A percentile compares a stretch with the other conserved stretches of the same genome.
phyloP scores from a whole-genome alignment of 2,113 vertebrate species.

The Myodes glareolus region DNA sequence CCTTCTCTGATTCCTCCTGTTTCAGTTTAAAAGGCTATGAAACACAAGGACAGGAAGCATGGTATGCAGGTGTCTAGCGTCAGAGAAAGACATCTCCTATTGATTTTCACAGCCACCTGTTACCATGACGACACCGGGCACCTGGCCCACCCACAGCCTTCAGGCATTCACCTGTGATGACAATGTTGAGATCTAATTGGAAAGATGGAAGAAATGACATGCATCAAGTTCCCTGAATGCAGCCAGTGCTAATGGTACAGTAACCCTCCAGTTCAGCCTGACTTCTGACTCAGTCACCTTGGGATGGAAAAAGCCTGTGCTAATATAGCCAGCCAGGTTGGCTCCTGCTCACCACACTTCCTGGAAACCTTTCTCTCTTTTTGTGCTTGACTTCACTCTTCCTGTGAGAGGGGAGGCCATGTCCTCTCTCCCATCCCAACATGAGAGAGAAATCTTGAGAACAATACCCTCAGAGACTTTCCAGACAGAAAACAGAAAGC shows the following conservation, averaged over 20 bases:
- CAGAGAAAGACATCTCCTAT: not conserved
- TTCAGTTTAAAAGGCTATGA: not conserved
- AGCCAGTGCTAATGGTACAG: not conserved
- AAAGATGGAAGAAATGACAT: not conserved
- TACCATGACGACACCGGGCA: too few species aligned
- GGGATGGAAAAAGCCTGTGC: rapidly evolving
- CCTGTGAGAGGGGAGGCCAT: too few species aligned
- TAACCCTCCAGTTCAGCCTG: not conserved
- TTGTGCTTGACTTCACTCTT: not conserved
- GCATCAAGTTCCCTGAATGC: rapidly evolving
- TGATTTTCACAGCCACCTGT: not conserved
- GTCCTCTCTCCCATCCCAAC: not conserved
- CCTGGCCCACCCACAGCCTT: too few species aligned
- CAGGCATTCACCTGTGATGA: not conserved
- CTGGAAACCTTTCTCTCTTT: not conserved
- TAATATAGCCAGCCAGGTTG: rapidly evolving
- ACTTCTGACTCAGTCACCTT: too few species aligned
- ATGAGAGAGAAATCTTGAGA: not conserved
- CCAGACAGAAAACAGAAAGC: not conserved
- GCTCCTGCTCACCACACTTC: too few species aligned
- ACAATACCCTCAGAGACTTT: not conserved
- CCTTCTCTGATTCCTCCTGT: not conserved
- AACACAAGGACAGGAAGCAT: too few species aligned
- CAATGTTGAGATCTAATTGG: too few species aligned
- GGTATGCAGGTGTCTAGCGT: rapidly evolving